These are phyloP conservation scores for Cardiocondyla obscurior DNA, from an alignment of 1,140 invertebrate genomes.

Conservation along the genomic window DNA sequence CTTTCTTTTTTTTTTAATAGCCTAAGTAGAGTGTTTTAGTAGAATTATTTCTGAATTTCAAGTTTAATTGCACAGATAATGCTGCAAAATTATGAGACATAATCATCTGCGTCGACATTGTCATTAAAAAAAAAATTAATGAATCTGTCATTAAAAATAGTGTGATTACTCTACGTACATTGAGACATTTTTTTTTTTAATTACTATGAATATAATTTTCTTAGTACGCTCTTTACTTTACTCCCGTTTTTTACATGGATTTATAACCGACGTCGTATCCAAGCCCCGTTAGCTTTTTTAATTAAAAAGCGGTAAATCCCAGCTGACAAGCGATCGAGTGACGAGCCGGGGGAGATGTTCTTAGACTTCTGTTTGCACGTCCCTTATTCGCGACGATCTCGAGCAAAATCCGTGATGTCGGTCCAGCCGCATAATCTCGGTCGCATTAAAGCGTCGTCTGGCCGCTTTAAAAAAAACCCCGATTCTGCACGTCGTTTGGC, in stretches of 20 bases:
- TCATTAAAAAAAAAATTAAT: neutral
- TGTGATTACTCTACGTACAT: neutral
- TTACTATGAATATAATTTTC: neutral
- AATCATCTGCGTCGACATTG: neutral
- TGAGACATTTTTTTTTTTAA: neutral
- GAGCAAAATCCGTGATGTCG: slow-evolving; percentile 64
- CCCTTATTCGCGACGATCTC: slow-evolving; percentile 67
- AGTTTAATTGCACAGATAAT: neutral
- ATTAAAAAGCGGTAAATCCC: slow-evolving; percentile 65
- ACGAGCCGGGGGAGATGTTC: slow-evolving; percentile 51
- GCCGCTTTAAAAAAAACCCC: slow-evolving; percentile 51
- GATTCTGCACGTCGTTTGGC: slow-evolving; percentile 45
- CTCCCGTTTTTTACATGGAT: neutral
- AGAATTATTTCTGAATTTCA: neutral
- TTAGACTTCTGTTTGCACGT: slow-evolving; percentile 57
- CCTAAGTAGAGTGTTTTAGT: neutral
- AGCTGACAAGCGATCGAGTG: slow-evolving; percentile 59
- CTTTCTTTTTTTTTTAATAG: neutral
- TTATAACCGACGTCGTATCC: neutral
- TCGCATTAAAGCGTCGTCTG: slow-evolving; percentile 66
- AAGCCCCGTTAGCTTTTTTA: slow-evolving; percentile 50
- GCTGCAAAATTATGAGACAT: neutral
- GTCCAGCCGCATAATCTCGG: slow-evolving; percentile 62
- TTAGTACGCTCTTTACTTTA: neutral
- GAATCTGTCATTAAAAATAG: neutral